Evolutionary conservation across 1,140 invertebrate genomes (phyloP), one percentile per base, ranked within the genome.

Genomic region (Aphis gossypii): DNA sequence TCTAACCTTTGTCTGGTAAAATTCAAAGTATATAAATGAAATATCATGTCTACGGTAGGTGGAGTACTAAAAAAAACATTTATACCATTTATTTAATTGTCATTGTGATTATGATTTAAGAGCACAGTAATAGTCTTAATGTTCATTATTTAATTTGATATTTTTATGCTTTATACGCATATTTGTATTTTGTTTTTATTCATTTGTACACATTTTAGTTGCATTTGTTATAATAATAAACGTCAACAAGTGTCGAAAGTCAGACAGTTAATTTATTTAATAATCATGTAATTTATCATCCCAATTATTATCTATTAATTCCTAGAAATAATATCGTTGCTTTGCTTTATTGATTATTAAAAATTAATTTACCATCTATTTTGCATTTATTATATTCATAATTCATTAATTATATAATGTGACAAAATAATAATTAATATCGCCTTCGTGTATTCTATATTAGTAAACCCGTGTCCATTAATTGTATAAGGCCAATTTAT

Each of bases 401-500:
- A 38, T 89, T 3, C 21, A 56, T 86, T 20, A 89, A 54, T 76
- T 76, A 54, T 30, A 38, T 89, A 76, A 56, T 54, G 23, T 89
- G 51, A 41, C 88, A 41, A 56, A 84, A 76, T 76, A 76, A 76
- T 76, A n/a, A 89, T 89, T 56, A 38, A 54, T 41, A 87, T 56
- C 8, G n/a, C 14, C 87, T 51, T 54, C 44, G 3, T 41, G 38
- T 88, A 14, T 46, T 23, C 38, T 35, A 35, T 48, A 7, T 4
- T 21, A 4, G 20, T 88, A 14, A 0, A 14, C 48, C 18, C 35
- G 30, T 6, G 23, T 30, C 2, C 14, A 30, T 46, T 51, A 51
- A 54, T 18, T 51, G n/a, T 89, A 54, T 54, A 35, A 54, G 20
- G 48, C n/a, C 25, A 84, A 41, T 76, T 54, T 25, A 89, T 89